Percentiles rank a stretch among this genome's conserved stretches.
phyloP scores from a whole-genome alignment of 2,113 vertebrate species.

The Tachysurus vachellii region DNA sequence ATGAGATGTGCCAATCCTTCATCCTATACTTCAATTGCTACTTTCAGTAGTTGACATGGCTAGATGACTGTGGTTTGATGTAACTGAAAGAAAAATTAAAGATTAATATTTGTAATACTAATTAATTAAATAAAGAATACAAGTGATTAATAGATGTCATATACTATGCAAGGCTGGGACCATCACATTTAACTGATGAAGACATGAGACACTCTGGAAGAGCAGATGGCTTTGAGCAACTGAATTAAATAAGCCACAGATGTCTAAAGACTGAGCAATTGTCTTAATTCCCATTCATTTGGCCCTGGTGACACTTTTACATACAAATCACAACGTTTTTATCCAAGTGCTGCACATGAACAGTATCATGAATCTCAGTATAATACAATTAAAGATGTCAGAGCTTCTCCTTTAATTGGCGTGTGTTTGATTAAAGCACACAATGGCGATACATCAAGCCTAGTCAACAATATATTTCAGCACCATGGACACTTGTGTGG shows the following conservation, averaged over 20 bases:
- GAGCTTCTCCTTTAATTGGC: background rate
- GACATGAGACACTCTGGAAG: background rate
- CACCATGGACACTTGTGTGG: background rate
- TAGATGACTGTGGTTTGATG: background rate
- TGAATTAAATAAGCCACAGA: constrained; percentile 11
- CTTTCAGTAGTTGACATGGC: background rate
- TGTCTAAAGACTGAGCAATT: constrained; percentile 17
- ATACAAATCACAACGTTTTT: background rate
- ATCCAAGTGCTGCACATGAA: background rate
- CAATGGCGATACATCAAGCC: background rate
- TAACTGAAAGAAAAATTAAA: too few species aligned
- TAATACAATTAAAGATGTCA: constrained; percentile 18
- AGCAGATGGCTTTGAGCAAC: constrained; percentile 21
- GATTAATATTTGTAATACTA: background rate
- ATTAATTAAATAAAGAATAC: background rate
- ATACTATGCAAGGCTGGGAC: background rate
- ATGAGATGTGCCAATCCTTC: background rate
- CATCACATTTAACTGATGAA: background rate
- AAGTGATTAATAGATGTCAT: background rate
- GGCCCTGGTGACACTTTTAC: background rate
- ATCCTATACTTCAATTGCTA: background rate
- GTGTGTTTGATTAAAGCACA: background rate
- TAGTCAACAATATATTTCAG: background rate
- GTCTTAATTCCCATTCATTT: constrained; percentile 27
- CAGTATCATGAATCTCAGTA: background rate